Evolutionary conservation across 2,113 vertebrate genomes (phyloP), one percentile per base, ranked within the genome.

Genomic region (Neodon shergylaensis): DNA sequence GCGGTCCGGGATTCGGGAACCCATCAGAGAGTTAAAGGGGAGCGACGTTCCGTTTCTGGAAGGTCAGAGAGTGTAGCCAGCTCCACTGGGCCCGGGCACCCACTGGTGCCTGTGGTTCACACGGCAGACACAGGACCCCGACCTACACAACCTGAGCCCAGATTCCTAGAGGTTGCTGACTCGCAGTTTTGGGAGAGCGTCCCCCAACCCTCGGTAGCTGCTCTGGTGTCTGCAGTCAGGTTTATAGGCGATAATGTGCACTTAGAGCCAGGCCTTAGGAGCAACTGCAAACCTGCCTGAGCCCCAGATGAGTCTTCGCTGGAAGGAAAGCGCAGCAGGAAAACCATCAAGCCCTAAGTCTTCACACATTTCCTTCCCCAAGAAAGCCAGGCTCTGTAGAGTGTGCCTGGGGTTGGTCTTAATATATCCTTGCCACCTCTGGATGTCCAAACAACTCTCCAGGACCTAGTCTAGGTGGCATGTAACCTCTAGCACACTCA

Each of bases 211-310:
- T 21, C 26, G 1, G 16, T 33, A 63, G 58, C 82, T 10, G 26
- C 16, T 22, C 42, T 49, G 42, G 42, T 17, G 5, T 68, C n/a
- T 66, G 16, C 5, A 47, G 63, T 49, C 28, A 85, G 16, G 63
- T 47, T 68, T 44, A 39, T 26, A 65, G 81, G 4, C 24, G 70
- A 96, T 97, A 96, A 97, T 95, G 97, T 95, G 96, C 98, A 98
- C 97, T 97, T 98, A 92, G 19, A 21, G 39, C 52, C 11, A 1
- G 52, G 28, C n/a, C 14, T 17, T 17, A 11, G 19, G 52, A 58
- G 5, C 24, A 88, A 39, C 36, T 42, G 49, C 33, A 73, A 70
- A 70, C 21, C 65, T 14, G 44, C 33, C 65, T 70, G 63, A 87
- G 44, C 63, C 81, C 5, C 3, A 63, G 42, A 85, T 17, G 42